Evolutionary conservation across 2,888 invertebrate species (phyloP).

Genomic region (Brachyptera risi): DNA sequence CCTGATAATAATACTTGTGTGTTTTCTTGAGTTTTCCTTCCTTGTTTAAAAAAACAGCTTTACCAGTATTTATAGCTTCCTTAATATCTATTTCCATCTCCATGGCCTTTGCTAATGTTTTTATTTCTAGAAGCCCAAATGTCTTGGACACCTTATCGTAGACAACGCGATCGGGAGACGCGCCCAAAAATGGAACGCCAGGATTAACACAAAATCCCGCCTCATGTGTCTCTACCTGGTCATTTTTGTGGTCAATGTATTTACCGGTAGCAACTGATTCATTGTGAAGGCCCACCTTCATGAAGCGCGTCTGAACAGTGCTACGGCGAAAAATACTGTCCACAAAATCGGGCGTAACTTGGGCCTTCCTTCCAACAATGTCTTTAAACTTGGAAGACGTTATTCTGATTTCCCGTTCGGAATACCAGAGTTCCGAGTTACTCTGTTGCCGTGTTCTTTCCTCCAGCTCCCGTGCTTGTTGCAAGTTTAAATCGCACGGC

Average conservation of each 20-base stretch:
- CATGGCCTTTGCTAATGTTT: slow-evolving; percentile 2
- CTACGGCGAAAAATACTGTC: neutral
- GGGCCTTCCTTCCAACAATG: neutral
- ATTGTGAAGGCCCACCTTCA: neutral
- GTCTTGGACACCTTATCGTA: neutral
- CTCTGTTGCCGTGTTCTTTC: neutral
- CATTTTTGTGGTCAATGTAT: neutral
- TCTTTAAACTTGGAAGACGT: neutral
- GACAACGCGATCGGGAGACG: slow-evolving; percentile 27
- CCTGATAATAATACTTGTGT: slow-evolving; percentile 23
- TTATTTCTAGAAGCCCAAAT: neutral
- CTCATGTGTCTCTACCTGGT: neutral
- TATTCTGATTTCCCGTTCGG: neutral
- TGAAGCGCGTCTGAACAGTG: neutral
- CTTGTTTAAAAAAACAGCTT: neutral
- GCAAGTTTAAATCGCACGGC: neutral
- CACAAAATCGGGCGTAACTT: slow-evolving; percentile 7
- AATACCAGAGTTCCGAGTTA: neutral
- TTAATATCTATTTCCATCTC: neutral
- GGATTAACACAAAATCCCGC: slow-evolving; percentile 20
- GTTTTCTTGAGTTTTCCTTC: neutral
- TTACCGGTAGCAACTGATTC: neutral
- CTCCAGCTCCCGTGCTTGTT: neutral
- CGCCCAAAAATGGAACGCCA: slow-evolving; percentile 21
- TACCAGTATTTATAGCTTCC: neutral